These are phyloP conservation scores for Dyspetes luteomarginatus DNA, from an alignment of 2,888 invertebrate genomes.

Conservation along the genomic window DNA sequence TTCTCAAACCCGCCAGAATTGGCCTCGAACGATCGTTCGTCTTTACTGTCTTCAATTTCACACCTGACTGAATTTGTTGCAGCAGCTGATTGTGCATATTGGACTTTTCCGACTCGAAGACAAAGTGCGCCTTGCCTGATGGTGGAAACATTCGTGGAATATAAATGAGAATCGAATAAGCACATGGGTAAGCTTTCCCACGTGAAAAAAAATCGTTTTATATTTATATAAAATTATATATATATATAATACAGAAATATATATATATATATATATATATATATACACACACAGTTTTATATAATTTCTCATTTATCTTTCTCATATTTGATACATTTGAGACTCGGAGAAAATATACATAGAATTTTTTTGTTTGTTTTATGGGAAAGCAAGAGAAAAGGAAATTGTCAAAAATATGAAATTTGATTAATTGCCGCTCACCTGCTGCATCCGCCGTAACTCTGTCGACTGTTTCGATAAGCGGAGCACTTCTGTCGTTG, in stretches of 20 bases:
- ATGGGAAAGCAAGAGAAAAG: neutral
- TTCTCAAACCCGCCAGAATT: slow-evolving; percentile 91
- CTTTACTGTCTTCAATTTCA: slow-evolving; percentile 89
- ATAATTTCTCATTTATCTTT: no score
- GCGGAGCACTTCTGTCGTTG: slow-evolving; percentile 88
- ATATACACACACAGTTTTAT: no score
- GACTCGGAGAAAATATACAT: no score
- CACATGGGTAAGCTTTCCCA: no score
- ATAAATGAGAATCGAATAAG: no score
- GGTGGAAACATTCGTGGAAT: slow-evolving; percentile 50
- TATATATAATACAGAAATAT: no score
- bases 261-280: no score
- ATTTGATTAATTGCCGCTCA: slow-evolving; percentile 61
- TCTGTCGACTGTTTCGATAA: slow-evolving; percentile 82
- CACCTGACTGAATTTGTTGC: slow-evolving; percentile 91
- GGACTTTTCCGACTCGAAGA: slow-evolving; percentile 93
- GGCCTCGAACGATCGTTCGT: slow-evolving; percentile 95
- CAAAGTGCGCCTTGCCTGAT: slow-evolving; percentile 90
- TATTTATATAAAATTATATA: no score
- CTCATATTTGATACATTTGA: no score
- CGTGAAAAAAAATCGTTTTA: no score
- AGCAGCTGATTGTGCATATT: slow-evolving; percentile 92
- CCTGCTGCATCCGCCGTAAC: slow-evolving; percentile 80
- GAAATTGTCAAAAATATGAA: neutral
- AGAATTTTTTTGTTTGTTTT: no score